Conservation (phyloP, 2,797 vertebrate genomes). For the Acipenser ruthenus region DNA sequence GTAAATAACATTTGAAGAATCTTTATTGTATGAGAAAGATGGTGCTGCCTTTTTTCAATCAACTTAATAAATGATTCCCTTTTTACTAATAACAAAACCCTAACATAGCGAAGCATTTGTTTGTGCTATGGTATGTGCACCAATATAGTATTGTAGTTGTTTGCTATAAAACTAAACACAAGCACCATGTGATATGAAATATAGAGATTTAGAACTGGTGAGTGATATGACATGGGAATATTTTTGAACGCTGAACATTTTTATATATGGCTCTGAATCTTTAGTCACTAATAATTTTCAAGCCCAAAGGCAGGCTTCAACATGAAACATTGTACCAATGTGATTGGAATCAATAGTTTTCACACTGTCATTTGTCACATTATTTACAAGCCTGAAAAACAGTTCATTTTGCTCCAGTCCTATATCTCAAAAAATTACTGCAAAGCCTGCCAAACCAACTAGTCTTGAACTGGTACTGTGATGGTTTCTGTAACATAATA, state of each 20-base stretch:
- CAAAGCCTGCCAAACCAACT: conserved; percentile 35
- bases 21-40: too few relatives aligned
- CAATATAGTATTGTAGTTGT: too few relatives aligned
- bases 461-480: conserved; percentile 22
- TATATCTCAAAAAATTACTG: conserved; percentile 83
- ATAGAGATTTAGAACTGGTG: background rate
- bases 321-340: conserved; percentile 87
- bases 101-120: too few relatives aligned
- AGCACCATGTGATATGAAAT: too few relatives aligned
- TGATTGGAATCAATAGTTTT: conserved; percentile 96
- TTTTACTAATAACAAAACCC: too few relatives aligned
- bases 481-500: conserved; percentile 1
- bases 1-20: too few relatives aligned
- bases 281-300: conserved; percentile 61
- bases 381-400: conserved; percentile 95
- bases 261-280: conserved; percentile 42
- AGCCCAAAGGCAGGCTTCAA: conserved; percentile 61
- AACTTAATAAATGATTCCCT: too few relatives aligned
- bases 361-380: conserved; percentile 96
- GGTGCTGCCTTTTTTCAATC: too few relatives aligned
- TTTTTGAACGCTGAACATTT: conserved; percentile 37
- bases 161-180: too few relatives aligned
- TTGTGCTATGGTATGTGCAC: too few relatives aligned
- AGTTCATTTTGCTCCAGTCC: conserved; percentile 91
- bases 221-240: conserved; percentile 24